Conservation (phyloP, 1,140 invertebrate genomes). For the Zaprionus inermis region DNA sequence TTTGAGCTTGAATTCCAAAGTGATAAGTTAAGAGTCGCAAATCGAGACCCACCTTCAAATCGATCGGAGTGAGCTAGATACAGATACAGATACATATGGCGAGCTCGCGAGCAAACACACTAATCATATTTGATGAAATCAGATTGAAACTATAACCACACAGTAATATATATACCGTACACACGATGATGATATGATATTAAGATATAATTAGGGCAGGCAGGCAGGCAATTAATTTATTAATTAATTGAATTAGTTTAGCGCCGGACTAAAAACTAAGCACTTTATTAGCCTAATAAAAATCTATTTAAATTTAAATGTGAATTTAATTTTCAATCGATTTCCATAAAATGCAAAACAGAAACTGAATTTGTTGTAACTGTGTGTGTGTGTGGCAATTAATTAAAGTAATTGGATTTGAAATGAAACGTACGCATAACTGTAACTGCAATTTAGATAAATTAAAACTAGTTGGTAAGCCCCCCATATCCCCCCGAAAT, state of each 20-base stretch:
- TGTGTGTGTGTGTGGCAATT: constrained; percentile 19
- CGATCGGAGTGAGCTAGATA: constrained; percentile 35
- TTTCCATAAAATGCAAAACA: constrained; percentile 18
- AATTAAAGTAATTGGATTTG: constrained; percentile 39
- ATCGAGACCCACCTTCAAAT: constrained; percentile 31
- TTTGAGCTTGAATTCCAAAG: constrained; percentile 62
- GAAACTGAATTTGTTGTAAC: constrained; percentile 23
- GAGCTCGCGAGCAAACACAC: constrained; percentile 21
- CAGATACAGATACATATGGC: constrained; percentile 37
- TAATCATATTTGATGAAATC: constrained; percentile 75
- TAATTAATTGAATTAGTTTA: constrained; percentile 50
- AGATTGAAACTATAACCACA: constrained; percentile 54
- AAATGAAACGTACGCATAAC: constrained; percentile 26
- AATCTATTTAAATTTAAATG: constrained; percentile 58
- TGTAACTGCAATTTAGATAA: constrained; percentile 76
- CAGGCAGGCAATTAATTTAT: constrained; percentile 32
- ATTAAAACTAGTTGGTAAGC: constrained; percentile 77
- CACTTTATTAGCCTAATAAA: constrained; percentile 68
- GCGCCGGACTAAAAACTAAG: constrained; percentile 28
- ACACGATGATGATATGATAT: constrained; percentile 32
- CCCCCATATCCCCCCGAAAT: neutral
- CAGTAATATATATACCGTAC: constrained; percentile 22
- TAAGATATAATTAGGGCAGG: constrained; percentile 33
- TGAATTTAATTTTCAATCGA: constrained; percentile 64
- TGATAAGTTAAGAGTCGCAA: constrained; percentile 36